Percentiles rank a stretch among this genome's conserved stretches.
These are phyloP conservation scores for Anthoptus insignis DNA, from an alignment of 2,888 invertebrate genomes.

Conservation along the genomic window DNA sequence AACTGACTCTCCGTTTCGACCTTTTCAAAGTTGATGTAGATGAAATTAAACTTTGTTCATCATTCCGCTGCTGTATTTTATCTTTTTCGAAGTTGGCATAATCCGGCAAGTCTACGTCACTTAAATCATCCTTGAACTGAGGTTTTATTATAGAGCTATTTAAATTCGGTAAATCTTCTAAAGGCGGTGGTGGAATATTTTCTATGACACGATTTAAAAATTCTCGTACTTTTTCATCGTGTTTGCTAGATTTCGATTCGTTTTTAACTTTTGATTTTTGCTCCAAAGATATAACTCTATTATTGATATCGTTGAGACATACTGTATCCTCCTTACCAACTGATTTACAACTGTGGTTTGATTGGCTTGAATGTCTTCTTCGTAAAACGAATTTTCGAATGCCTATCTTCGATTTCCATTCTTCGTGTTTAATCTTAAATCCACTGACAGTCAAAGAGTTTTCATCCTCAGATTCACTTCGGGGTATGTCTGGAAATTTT, in stretches of 20 bases:
- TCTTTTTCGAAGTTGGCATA: conserved; percentile 70
- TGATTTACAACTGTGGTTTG: conserved; percentile 56
- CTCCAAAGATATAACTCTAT: conserved; percentile 56
- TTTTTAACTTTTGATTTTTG: conserved; percentile 46
- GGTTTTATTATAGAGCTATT: conserved; percentile 51
- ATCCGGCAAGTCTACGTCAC: conserved; percentile 66
- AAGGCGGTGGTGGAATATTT: conserved; percentile 72
- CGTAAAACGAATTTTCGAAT: conserved; percentile 63
- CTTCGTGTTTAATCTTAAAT: conserved; percentile 69
- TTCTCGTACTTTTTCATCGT: conserved; percentile 64
- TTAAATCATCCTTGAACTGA: conserved; percentile 47
- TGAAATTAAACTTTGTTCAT: conserved; percentile 53
- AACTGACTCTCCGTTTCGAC: conserved; percentile 61
- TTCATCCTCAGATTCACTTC: conserved; percentile 82
- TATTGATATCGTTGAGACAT: conserved; percentile 57
- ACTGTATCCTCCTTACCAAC: conserved; percentile 49
- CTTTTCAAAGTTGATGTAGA: conserved; percentile 72
- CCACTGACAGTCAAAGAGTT: conserved; percentile 70
- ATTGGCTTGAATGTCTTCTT: conserved; percentile 59
- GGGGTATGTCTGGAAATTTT: conserved; percentile 75
- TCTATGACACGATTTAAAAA: conserved; percentile 69
- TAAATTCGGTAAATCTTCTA: conserved; percentile 54
- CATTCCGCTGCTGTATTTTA: conserved; percentile 56
- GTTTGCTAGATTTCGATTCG: conserved; percentile 29
- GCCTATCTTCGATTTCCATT: conserved; percentile 74